Evolutionary conservation across 2,888 invertebrate genomes (phyloP), one percentile per base, ranked within the genome.

Genomic region (Dichetophora obliterata): DNA sequence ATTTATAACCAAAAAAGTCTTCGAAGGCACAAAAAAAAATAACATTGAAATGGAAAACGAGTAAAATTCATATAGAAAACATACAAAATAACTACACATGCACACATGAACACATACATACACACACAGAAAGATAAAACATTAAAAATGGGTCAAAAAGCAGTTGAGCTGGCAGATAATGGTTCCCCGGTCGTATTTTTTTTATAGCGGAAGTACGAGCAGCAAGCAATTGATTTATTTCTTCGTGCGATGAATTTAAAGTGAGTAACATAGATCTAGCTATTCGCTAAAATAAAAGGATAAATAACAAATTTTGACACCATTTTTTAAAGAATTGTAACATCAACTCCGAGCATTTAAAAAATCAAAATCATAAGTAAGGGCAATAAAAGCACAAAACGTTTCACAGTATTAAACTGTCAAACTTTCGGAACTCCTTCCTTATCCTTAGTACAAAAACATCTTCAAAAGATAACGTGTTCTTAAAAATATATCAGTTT

Each of bases 1-100:
- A 86, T 86, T 84, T 86, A 85, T 86, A 86, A 84, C 86, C 86
- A 82, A 82, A 73, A 34, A 74, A 69, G 77, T 71, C 16, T 11
- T 27, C 63, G 57, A 75, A 48, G 34, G 6, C 8, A 8, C 31
- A 73, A 24, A 43, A 16, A 14, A 68, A 50, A 27, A n/a, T n/a
- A 27, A 22, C 48, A 27, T 50, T 27, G 43, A 16, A 52, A 61
- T 27, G 43, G 72, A 61, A 61, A 61, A 61, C 43, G 43, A 59
- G 61, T 48, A 43, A 48, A 54, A 57, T 57, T 31, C 54, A 57
- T 37, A 54, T 9, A 27, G 34, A 27, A 52, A n/a, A n/a, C 50
- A 52, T 6, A 16, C 9, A 52, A 52, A 2, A 57, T 11, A 71
- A 27, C 4, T 37, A 11, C n/a, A 57, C 27, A 19, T 11, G 31